Percentiles rank a stretch among this genome's conserved stretches.
phyloP scores from a whole-genome alignment of 2,113 vertebrate species.

The Phaetusa simplex region DNA sequence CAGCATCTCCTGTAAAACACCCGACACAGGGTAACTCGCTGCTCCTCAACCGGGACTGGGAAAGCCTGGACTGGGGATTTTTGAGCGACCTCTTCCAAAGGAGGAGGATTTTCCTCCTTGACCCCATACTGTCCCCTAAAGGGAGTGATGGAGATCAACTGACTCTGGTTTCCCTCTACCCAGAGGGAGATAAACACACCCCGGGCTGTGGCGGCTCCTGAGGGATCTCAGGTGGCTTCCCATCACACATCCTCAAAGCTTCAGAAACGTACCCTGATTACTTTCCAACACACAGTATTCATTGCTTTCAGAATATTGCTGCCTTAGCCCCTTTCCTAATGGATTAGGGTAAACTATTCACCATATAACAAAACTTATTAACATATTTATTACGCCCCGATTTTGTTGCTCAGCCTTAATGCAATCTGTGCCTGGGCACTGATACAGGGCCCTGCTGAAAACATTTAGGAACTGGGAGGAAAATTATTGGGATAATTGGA shows the following conservation, averaged over 20 bases:
- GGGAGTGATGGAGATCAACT: neutral
- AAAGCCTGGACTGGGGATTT: neutral
- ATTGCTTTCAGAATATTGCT: neutral
- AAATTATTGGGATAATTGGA: neutral
- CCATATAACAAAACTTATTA: neutral
- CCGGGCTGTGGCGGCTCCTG: neutral
- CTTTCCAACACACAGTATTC: neutral
- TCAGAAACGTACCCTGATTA: neutral
- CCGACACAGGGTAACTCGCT: neutral
- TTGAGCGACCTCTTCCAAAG: neutral
- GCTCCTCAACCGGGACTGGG: neutral
- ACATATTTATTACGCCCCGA: too few species aligned
- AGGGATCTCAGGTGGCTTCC: neutral
- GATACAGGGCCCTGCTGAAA: neutral
- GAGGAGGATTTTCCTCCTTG: neutral
- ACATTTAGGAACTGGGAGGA: neutral
- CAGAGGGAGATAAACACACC: neutral
- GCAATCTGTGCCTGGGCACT: accelerated
- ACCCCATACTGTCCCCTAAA: neutral
- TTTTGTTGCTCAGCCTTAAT: neutral
- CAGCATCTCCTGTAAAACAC: neutral
- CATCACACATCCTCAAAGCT: neutral
- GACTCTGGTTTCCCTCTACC: neutral
- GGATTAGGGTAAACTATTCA: neutral
- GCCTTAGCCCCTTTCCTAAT: neutral